Percentiles rank a stretch among this genome's conserved stretches.
phyloP scores from a whole-genome alignment of 2,888 invertebrate species.

The Capitulum mitella region DNA sequence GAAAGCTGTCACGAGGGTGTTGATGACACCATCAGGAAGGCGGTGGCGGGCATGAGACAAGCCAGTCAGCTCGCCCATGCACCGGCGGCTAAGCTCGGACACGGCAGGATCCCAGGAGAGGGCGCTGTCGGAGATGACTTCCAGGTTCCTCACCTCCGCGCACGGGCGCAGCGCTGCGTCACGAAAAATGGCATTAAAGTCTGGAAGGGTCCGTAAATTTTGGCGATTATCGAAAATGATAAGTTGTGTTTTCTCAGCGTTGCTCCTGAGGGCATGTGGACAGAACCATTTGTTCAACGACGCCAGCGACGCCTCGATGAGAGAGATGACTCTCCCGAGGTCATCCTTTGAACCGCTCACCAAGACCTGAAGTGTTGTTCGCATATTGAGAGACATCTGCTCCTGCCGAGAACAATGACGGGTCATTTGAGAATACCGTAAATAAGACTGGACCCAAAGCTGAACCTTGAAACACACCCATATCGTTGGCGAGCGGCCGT shows the following conservation, averaged over 20 bases:
- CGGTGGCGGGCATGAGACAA: too few species aligned
- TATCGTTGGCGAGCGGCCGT: not conserved
- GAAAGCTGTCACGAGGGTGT: too few species aligned
- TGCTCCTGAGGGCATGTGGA: not conserved
- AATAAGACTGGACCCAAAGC: not conserved
- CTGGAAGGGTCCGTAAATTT: not conserved
- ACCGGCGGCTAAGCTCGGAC: not conserved
- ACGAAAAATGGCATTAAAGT: too few species aligned
- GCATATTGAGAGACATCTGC: too few species aligned
- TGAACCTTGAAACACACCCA: too few species aligned
- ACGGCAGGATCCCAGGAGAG: too few species aligned
- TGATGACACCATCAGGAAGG: too few species aligned
- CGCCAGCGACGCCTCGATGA: not conserved
- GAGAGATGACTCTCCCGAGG: not conserved
- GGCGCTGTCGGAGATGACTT: too few species aligned
- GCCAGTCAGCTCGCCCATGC: not conserved
- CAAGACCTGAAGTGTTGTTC: too few species aligned
- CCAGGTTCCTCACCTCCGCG: too few species aligned
- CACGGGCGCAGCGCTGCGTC: too few species aligned
- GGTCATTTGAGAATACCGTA: not conserved
- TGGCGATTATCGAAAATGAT: not conserved
- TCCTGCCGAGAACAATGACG: not conserved
- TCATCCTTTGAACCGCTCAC: too few species aligned
- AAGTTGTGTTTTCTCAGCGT: not conserved
- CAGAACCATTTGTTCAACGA: not conserved